Base-by-base conservation (phyloP, 2,113 vertebrate species). In the Erythrolamprus reginae region DNA sequence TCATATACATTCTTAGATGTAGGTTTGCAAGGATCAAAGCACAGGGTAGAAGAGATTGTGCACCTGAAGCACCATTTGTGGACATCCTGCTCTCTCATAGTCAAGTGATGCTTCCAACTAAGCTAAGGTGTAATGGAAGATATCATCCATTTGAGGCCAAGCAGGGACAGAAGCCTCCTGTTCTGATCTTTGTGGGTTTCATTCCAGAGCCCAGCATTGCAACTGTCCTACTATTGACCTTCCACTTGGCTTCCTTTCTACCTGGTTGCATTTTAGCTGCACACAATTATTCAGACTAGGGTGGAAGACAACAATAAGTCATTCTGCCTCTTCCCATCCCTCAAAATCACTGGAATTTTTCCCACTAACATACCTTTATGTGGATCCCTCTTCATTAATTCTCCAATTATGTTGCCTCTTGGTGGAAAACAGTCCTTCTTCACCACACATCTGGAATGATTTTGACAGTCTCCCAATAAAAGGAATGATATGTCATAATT, bases 401-500 rank as follows among this genome's bases (percentile, higher is more conserved):
- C 77, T 15, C 50, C 65, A 48, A 33, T 48, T 89, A 84, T 33
- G 52, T 53, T n/a, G 48, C 28, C 83, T 85, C 83, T 38, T 88
- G 24, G 48, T 26, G 12, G 51, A 10, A 33, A 86, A 82, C 10
- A 6, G 52, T 12, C 47, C 70, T 55, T 89, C 65, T 87, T 58
- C 24, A n/a, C 47, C 24, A 51, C 53, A 89, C 70, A 87, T 89
- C 84, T 89, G 91, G 84, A 89, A 87, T 10, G 53, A 88, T 70
- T 92, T 89, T 92, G 82, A 87, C 24, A 52, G 84, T 45, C 53
- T 89, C 47, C 84, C 91, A 92, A 77, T 89, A 87, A 92, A 89
- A 92, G n/a, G 48, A 48, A 82, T 50, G n/a, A 50, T 83, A 89
- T 89, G 87, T 89, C 70, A 84, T n/a, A 47, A 47, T 52, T 89